phyloP scores from a whole-genome alignment of 2,797 vertebrate species.

The Chaenodraco wilsoni region DNA sequence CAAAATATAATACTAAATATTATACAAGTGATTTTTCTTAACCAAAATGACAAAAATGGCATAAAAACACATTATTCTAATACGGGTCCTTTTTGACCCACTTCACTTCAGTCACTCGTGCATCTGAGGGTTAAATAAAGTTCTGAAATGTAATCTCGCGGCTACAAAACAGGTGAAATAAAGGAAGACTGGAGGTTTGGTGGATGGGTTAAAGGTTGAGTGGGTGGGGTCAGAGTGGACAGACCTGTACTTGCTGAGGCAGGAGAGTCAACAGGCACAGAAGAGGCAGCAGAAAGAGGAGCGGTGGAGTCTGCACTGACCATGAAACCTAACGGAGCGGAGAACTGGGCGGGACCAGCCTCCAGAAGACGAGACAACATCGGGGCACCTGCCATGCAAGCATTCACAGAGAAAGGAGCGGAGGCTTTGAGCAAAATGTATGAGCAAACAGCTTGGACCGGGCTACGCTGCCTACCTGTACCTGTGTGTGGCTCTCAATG shows the following conservation, averaged over 20 bases:
- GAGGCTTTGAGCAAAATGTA: not conserved
- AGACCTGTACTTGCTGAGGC: conserved; percentile 72
- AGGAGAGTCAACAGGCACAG: conserved; percentile 81
- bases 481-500: too few species aligned
- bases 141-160: not conserved
- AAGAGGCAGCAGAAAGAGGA: conserved; percentile 78
- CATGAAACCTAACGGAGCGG: conserved; percentile 91
- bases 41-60: too few species aligned
- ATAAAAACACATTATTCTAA: too few species aligned
- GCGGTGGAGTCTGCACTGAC: conserved; percentile 83
- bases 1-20: too few species aligned
- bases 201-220: not conserved
- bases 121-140: not conserved
- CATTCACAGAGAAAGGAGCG: conserved; percentile 48
- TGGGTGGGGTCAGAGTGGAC: conserved; percentile 21
- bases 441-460: conserved; percentile 10
- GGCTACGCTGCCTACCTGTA: too few species aligned
- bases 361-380: conserved; percentile 98
- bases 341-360: conserved; percentile 93
- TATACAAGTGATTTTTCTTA: too few species aligned
- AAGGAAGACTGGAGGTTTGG: not conserved
- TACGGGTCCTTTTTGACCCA: too few species aligned
- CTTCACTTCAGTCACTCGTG: too few species aligned
- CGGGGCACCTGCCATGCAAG: conserved; percentile 89
- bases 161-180: not conserved